These are phyloP conservation scores for Phocides pigmalion DNA, from an alignment of 1,140 invertebrate species.

Conservation along the genomic window DNA sequence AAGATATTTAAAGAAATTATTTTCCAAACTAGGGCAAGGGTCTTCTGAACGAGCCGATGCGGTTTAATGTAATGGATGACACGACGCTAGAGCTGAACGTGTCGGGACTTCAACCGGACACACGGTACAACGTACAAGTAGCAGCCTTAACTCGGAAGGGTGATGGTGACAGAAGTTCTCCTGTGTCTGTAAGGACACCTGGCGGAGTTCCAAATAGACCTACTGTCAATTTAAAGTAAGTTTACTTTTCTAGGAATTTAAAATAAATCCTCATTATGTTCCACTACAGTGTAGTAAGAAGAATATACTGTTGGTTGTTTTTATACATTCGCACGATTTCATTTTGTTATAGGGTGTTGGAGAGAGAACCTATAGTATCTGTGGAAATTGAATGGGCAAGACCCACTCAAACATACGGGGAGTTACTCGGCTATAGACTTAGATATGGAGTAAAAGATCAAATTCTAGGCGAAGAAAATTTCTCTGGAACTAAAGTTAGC, in stretches of 20 bases:
- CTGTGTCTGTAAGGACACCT: slow-evolving; percentile 93
- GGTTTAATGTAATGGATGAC: slow-evolving; percentile 92
- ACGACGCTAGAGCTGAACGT: slow-evolving; percentile 92
- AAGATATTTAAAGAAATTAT: too few species aligned
- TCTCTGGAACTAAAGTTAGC: slow-evolving; percentile 84
- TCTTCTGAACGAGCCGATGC: slow-evolving; percentile 92
- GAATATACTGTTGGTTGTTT: too few species aligned
- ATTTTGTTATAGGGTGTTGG: slow-evolving; percentile 87
- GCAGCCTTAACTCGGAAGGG: slow-evolving; percentile 97
- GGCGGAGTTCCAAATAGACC: slow-evolving; percentile 96
- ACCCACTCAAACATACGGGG: slow-evolving; percentile 94
- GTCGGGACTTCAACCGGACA: slow-evolving; percentile 95
- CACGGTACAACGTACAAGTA: slow-evolving; percentile 95
- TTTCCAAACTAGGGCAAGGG: slow-evolving; percentile 86
- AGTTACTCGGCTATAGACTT: slow-evolving; percentile 93
- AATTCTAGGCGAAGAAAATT: slow-evolving; percentile 88
- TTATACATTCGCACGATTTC: neutral
- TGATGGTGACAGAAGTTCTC: slow-evolving; percentile 94
- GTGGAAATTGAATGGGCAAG: slow-evolving; percentile 96
- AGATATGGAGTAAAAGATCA: slow-evolving; percentile 95
- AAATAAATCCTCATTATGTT: neutral
- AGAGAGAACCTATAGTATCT: slow-evolving; percentile 92
- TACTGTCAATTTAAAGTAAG: slow-evolving; percentile 93
- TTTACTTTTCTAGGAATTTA: slow-evolving; percentile 21
- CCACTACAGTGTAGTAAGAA: too few species aligned